These are phyloP conservation scores for Papilio dardanus DNA, from an alignment of 1,140 invertebrate genomes.

Conservation along the genomic window DNA sequence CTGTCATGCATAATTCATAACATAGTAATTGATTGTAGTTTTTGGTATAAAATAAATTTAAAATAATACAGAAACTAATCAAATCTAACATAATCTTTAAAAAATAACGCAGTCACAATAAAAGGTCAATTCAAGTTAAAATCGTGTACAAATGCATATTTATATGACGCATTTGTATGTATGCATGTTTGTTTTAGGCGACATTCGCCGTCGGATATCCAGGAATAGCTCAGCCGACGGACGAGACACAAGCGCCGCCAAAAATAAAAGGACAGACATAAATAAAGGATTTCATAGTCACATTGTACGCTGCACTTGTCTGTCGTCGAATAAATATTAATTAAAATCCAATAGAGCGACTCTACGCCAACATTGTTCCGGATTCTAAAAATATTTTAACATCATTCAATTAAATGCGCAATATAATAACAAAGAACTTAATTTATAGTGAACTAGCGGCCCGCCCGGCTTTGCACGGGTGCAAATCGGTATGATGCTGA, in stretches of 20 bases:
- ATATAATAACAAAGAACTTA: too few species aligned
- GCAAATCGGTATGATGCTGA: too few species aligned
- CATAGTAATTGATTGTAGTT: too few species aligned
- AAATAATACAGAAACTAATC: too few species aligned
- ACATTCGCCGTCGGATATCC: constrained; percentile 51
- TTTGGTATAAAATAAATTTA: too few species aligned
- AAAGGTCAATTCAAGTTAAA: not conserved
- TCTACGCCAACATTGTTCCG: constrained; percentile 8
- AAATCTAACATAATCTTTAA: too few species aligned
- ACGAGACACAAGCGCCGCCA: constrained; percentile 36
- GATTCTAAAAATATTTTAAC: constrained; percentile 12
- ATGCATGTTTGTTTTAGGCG: not conserved
- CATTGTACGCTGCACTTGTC: constrained; percentile 34
- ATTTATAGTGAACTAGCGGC: too few species aligned
- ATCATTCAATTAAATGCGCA: not conserved
- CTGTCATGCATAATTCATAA: too few species aligned
- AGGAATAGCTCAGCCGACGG: constrained; percentile 50
- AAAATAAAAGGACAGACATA: constrained; percentile 30
- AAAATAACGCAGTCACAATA: too few species aligned
- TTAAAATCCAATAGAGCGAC: constrained; percentile 17
- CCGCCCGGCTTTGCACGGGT: too few species aligned
- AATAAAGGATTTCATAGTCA: constrained; percentile 38
- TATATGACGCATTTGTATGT: not conserved
- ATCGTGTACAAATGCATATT: not conserved
- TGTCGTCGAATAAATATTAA: constrained; percentile 33